Evolutionary conservation across 2,888 invertebrate genomes (phyloP), one percentile per base, ranked within the genome.

Genomic region (Pterostichus niger): DNA sequence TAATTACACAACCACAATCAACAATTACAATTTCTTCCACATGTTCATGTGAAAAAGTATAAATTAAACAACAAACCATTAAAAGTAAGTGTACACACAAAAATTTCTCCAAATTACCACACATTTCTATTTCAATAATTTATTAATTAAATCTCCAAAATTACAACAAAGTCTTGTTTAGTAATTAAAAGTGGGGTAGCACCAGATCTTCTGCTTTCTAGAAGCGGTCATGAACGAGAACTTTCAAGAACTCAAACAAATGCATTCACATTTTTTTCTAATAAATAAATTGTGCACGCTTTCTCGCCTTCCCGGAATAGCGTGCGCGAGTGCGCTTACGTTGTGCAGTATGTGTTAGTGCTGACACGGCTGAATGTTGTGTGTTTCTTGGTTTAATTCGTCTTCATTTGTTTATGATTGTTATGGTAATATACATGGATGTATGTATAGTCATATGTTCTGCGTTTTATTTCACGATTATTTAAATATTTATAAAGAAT

Each of bases 41-140:
- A 13, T 52, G 52, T 61, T 33, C 33, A 33, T 61, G 61, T 52
- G n/a, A 52, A 52, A 13, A 9, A 52, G 6, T 54, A 15, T 54
- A 17, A 61, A 24, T 61, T 61, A n/a, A 52, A 52, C 52, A 52
- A 52, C 13, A 52, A 7, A 9, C 40, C 9, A 52, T 52, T 52
- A 52, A 52, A 52, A 13, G 52, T 40, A 40, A n/a, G n/a, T 52
- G 13, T 52, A 52, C 31, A 31, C 17, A 13, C 9, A 54, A 61
- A 54, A 61, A 61, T 61, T 61, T 61, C 61, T 61, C 61, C 61
- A 61, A 61, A 61, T 61, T 61, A 61, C 11, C 10, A 52, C 0
- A 52, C 61, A 61, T 61, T 61, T 54, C 54, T 54, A 17, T 17
- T 54, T 61, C 61, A 61, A 61, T 61, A 61, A 61, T 61, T 61